Evolutionary conservation across 2,797 vertebrate genomes (phyloP), one percentile per base, ranked within the genome.

Genomic region (Tenualosa thibaudeaui): DNA sequence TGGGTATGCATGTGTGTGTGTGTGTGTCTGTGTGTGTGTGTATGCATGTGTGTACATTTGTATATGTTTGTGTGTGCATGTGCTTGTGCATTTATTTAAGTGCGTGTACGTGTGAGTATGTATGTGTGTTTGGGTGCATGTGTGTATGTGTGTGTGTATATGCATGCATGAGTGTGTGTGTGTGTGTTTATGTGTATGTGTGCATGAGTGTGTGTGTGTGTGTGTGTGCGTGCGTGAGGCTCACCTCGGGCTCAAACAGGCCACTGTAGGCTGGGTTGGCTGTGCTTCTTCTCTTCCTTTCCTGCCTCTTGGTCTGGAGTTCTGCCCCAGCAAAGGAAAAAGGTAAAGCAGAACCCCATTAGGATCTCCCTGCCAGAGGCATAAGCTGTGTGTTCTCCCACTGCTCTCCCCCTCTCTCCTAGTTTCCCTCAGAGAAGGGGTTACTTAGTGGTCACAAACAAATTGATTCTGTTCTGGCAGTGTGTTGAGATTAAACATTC

Each of bases 261-360:
- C 97, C 96, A 85, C 98, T 99, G 93, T 99, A 99, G 81, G 97
- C 96, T 0, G 98, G 98, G 90, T 99, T 99, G 19, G 98, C 98
- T 0, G 98, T 99, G 94, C 97, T 99, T 84, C 98, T 93, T 86
- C 98, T 95, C 93, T 99, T 99, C 88, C 98, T 96, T 94, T 99
- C 98, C 88, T 99, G 98, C 1, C 98, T 95, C 92, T 96, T 98
- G 90, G 93, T 97, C 95, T 99, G 98, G 92, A 99, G 97, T 91
- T 99, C 98, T 99, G 93, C 92, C 19, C 40, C 15, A 5, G 50
- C 40, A 31, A 53, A 31, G 8, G 2, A 49, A 17, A 53, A 4
- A 7, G 0, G 6, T 6, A 15, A 31, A 26, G 19, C 49, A 17
- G 37, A 75, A 40, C 5, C 71, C 22, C 17, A 46, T 43, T 43